Conservation (phyloP, 2,888 invertebrate species). For the Philereme transversata region DNA sequence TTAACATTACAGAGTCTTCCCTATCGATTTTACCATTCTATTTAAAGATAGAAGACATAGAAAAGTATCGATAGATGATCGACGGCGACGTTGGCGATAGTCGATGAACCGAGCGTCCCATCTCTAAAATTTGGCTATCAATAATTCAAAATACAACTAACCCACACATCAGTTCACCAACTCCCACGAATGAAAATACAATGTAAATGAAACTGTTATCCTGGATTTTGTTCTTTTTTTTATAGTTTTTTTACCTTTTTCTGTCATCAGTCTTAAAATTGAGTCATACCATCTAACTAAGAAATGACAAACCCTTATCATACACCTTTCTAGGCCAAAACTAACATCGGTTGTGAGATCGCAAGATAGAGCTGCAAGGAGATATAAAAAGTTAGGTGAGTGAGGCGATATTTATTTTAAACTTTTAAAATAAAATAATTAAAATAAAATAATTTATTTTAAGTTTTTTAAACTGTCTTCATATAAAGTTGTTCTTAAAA, state of each 20-base stretch:
- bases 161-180: conserved; percentile 53
- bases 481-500: conserved; percentile 42
- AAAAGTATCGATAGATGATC: conserved; percentile 69
- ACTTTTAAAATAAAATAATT: too few species aligned
- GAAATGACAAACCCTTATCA: conserved; percentile 78
- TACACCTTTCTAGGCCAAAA: conserved; percentile 77
- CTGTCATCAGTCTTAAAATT: conserved; percentile 85
- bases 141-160: conserved; percentile 50
- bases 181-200: conserved; percentile 51
- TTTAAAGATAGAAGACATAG: conserved; percentile 71
- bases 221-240: conserved; percentile 53
- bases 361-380: conserved; percentile 57
- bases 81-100: conserved; percentile 47
- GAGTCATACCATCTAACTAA: conserved; percentile 83
- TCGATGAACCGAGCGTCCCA: conserved; percentile 51
- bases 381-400: conserved; percentile 52
- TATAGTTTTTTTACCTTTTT: conserved; percentile 61
- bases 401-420: conserved; percentile 57
- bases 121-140: conserved; percentile 68
- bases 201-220: conserved; percentile 58
- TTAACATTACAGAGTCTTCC: conserved; percentile 67
- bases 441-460: too few species aligned
- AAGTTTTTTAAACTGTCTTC: conserved; percentile 38
- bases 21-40: conserved; percentile 67
- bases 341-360: conserved; percentile 57